Percentiles rank a stretch among this genome's conserved stretches.
Conservation (phyloP, 2,113 vertebrate species). For the Coturnix japonica region DNA sequence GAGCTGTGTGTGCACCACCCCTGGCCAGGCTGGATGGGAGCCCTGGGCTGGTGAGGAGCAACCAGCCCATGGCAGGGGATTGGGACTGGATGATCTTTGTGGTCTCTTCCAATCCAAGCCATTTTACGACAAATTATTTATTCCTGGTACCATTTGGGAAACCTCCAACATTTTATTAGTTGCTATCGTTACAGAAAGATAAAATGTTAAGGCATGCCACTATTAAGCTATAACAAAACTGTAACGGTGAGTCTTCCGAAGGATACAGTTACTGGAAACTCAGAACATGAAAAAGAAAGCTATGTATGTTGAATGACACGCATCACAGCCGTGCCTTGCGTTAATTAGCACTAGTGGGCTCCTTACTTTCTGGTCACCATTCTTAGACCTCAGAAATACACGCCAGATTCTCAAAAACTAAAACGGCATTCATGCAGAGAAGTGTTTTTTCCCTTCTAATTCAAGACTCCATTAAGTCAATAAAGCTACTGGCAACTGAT, state of each 20-base stretch:
- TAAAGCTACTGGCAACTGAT: conserved; percentile 28
- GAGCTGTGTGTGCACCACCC: background rate
- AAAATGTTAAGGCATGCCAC: conserved; percentile 60
- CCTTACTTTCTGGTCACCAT: conserved; percentile 27
- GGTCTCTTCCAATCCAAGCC: background rate
- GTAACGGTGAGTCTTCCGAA: conserved; percentile 11
- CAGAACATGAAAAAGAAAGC: background rate
- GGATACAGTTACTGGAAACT: conserved; percentile 31
- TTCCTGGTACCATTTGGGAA: conserved; percentile 53
- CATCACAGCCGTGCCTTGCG: background rate
- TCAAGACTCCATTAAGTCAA: background rate
- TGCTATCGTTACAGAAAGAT: conserved; percentile 64
- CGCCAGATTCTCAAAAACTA: background rate
- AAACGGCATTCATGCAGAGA: accelerated
- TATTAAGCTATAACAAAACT: conserved; percentile 48
- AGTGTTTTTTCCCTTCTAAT: background rate
- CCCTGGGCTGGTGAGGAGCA: background rate
- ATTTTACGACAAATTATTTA: background rate
- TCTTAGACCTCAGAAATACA: background rate
- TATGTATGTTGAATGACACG: background rate
- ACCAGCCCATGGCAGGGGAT: too few species aligned
- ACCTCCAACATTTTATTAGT: conserved; percentile 44
- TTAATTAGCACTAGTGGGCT: background rate
- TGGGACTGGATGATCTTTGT: background rate
- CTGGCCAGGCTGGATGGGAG: too few species aligned